Conservation (phyloP, 2,113 vertebrate genomes). For the Mohoua ochrocephala region DNA sequence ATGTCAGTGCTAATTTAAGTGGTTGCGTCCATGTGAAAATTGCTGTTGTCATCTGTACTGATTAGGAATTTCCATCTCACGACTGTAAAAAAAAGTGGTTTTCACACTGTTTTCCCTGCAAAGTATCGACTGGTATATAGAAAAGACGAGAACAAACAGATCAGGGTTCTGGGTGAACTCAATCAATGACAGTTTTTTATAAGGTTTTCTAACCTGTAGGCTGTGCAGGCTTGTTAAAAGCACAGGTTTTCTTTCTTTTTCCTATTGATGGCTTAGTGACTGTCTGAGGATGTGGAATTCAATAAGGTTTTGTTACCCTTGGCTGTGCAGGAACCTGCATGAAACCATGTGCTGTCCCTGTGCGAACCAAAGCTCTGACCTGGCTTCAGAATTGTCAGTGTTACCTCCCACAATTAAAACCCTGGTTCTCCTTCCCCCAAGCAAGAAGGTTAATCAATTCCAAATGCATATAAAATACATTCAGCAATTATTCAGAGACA, state of each 20-base stretch:
- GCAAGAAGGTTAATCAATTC: neutral
- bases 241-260: neutral
- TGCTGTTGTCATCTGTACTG: neutral
- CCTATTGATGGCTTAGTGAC: neutral
- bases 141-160: neutral
- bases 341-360: neutral
- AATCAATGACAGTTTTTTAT: neutral
- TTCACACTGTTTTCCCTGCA: neutral
- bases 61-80: neutral
- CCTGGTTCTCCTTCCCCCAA: neutral
- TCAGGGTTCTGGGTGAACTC: neutral
- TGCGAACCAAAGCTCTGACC: neutral
- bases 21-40: neutral
- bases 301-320: neutral
- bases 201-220: neutral
- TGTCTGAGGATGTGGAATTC: neutral
- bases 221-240: neutral
- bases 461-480: neutral
- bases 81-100: neutral
- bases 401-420: neutral
- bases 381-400: neutral
- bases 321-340: neutral
- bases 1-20: neutral
- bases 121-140: neutral
- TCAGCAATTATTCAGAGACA: neutral